Evolutionary conservation across 2,888 invertebrate genomes (phyloP).

Genomic region (Euplagia quadripunctaria): DNA sequence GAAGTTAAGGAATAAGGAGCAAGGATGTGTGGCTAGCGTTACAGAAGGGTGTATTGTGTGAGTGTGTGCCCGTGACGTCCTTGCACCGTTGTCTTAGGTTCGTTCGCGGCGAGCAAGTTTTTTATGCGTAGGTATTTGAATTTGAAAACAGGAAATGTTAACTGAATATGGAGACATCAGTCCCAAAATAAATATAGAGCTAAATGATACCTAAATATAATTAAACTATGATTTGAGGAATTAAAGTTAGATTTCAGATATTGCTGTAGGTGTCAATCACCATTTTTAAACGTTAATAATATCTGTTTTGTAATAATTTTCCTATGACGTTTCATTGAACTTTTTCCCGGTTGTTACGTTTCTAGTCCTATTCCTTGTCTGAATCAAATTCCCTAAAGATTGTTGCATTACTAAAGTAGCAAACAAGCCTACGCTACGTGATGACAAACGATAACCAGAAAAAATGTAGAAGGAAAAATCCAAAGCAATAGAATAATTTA

Average conservation of each 20-base stretch:
- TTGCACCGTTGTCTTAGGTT: conserved; percentile 67
- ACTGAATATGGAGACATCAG: not conserved
- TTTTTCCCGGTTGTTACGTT: not conserved
- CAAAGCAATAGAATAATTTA: not conserved
- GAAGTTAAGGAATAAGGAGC: conserved; percentile 14
- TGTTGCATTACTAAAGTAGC: not conserved
- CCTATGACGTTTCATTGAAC: no score
- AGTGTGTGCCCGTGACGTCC: conserved; percentile 70
- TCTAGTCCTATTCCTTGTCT: not conserved
- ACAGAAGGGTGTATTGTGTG: conserved; percentile 55
- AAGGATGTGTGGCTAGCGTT: conserved; percentile 20
- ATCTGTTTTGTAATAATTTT: no score
- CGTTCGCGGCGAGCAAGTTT: conserved; percentile 31
- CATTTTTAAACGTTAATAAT: no score
- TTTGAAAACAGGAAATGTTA: conserved; percentile 14
- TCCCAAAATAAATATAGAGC: not conserved
- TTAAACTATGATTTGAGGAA: not conserved
- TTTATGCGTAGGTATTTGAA: conserved; percentile 1
- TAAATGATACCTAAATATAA: not conserved
- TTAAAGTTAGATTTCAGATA: not conserved
- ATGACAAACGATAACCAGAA: not conserved
- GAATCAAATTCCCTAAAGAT: not conserved
- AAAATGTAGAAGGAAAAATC: not conserved
- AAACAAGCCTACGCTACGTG: not conserved
- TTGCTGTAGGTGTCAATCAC: no score